phyloP scores from a whole-genome alignment of 2,888 invertebrate species.

The Polylopha cassiicola region DNA sequence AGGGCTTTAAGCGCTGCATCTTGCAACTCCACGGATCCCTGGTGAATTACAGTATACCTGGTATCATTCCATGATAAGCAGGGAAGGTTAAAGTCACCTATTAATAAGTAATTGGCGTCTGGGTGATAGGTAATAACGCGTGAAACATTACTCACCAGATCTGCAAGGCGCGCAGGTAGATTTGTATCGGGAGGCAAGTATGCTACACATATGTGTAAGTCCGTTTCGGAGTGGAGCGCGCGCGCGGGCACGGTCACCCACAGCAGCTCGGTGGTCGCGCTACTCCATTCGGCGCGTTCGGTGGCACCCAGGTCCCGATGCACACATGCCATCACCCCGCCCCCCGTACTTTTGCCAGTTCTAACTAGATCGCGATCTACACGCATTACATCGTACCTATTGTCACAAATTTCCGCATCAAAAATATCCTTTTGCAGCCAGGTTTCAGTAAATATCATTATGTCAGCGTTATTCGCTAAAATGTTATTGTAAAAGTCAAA shows the following conservation, averaged over 20 bases:
- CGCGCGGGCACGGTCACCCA: background rate
- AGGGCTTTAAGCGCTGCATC: background rate
- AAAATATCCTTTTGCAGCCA: slow-evolving; percentile 2
- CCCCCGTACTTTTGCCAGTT: background rate
- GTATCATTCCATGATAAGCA: background rate
- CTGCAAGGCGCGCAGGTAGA: background rate
- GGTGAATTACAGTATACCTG: background rate
- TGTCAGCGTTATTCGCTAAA: slow-evolving; percentile 2
- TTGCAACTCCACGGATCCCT: background rate
- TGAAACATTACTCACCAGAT: background rate
- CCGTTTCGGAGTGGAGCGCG: background rate
- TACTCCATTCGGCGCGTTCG: background rate
- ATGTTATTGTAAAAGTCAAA: slow-evolving; percentile 7
- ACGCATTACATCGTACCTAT: slow-evolving; percentile 5
- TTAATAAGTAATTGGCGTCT: background rate
- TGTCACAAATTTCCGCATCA: slow-evolving; percentile 1
- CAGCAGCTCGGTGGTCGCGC: background rate
- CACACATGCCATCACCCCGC: slow-evolving; percentile 1
- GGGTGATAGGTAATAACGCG: background rate
- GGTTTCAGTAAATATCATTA: slow-evolving; percentile 5
- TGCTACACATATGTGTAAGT: background rate
- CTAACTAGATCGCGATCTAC: background rate
- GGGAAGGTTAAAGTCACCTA: background rate
- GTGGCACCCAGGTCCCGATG: background rate
- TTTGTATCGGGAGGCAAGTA: background rate